Conservation (phyloP, 2,113 vertebrate genomes). For the Pholis gunnellus region DNA sequence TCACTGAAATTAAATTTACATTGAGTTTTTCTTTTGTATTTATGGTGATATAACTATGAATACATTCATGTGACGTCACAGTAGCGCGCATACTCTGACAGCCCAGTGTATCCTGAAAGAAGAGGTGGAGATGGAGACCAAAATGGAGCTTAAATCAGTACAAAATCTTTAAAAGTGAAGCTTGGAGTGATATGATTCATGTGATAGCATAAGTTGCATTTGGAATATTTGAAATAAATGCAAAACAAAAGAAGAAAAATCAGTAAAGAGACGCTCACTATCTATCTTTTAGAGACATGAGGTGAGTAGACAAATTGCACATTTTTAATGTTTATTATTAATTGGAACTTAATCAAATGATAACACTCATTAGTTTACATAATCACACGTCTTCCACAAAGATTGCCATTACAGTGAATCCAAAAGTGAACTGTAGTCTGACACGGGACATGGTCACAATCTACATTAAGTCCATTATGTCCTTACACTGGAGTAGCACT, state of each 20-base stretch:
- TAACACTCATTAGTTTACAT: conserved; percentile 79
- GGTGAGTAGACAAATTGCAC: conserved; percentile 19
- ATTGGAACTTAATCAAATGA: conserved; percentile 80
- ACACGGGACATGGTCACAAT: conserved; percentile 64
- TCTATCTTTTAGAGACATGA: conserved; percentile 1
- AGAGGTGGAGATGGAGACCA: no score
- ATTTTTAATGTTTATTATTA: conserved; percentile 84
- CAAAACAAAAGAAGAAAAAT: not conserved
- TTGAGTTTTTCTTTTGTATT: no score
- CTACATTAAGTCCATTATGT: conserved; percentile 57
- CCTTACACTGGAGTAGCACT: conserved; percentile 61
- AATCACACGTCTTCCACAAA: conserved; percentile 75
- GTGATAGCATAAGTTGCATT: not conserved
- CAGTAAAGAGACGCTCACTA: not conserved
- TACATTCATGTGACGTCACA: no score
- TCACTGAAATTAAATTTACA: no score
- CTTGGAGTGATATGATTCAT: not conserved
- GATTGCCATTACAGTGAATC: conserved; percentile 77
- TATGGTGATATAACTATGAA: no score
- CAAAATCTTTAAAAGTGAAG: not conserved
- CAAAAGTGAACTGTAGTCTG: conserved; percentile 69
- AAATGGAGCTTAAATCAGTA: no score
- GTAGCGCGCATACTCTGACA: no score
- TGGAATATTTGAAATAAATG: not conserved
- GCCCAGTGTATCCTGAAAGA: no score